Conservation (phyloP, 2,888 invertebrate species). For the Heliconius ismenius region DNA sequence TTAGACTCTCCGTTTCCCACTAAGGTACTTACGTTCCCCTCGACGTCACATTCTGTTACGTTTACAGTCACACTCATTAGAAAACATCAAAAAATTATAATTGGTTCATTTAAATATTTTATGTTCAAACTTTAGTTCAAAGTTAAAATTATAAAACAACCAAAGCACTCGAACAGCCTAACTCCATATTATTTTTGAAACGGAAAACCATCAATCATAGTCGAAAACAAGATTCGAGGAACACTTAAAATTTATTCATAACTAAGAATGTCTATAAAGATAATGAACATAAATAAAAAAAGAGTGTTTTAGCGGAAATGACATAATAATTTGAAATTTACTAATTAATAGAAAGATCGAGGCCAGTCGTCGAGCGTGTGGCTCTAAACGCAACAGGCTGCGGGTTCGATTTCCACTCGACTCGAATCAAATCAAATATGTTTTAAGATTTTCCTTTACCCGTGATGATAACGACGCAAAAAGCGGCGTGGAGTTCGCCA, state of each 20-base stretch:
- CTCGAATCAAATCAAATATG: neutral
- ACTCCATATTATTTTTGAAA: neutral
- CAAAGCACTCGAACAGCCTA: neutral
- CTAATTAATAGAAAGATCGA: neutral
- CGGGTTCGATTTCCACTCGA: too few species aligned
- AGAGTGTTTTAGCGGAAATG: neutral
- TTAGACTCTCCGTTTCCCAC: too few species aligned
- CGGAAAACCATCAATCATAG: slow-evolving; percentile 16
- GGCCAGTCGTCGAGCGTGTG: too few species aligned
- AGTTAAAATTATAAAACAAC: neutral
- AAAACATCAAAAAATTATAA: neutral
- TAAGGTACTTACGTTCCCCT: too few species aligned
- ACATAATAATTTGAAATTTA: neutral
- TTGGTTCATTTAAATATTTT: neutral
- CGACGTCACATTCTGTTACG: neutral
- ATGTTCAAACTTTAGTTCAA: neutral
- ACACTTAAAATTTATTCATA: slow-evolving; percentile 1
- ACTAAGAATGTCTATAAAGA: neutral
- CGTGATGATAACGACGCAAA: neutral
- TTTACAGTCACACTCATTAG: neutral
- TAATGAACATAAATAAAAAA: slow-evolving; percentile 1
- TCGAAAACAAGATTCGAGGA: neutral
- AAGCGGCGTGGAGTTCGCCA: neutral
- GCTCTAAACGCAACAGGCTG: too few species aligned
- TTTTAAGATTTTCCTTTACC: neutral